Evolutionary conservation across 2,113 vertebrate species (phyloP).

Genomic region (Pteronura brasiliensis): DNA sequence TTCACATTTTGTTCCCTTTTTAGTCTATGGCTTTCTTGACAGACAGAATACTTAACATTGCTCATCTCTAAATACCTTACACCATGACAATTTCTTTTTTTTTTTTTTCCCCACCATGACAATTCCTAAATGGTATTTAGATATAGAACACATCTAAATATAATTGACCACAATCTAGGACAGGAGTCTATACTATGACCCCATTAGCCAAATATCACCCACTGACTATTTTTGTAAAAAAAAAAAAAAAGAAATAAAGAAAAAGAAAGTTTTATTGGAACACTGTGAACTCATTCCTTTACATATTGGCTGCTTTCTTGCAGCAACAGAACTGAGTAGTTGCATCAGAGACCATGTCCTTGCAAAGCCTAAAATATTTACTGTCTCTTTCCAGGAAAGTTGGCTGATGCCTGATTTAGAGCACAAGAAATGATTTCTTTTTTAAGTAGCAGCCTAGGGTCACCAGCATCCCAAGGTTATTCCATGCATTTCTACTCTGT

Average conservation of each 20-base stretch:
- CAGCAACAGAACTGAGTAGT: not conserved
- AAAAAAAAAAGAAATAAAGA: not conserved
- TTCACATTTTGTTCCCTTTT: not conserved
- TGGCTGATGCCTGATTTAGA: not conserved
- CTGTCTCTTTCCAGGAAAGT: not conserved
- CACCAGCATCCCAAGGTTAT: not conserved
- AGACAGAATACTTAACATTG: not conserved
- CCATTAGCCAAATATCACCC: not conserved
- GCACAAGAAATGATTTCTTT: not conserved
- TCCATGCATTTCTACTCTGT: not conserved
- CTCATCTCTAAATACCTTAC: not conserved
- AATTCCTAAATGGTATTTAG: not conserved
- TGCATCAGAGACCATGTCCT: not conserved
- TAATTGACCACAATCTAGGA: not conserved
- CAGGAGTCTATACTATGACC: not conserved
- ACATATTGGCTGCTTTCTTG: not conserved
- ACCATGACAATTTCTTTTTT: not conserved
- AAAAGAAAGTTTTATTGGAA: not conserved
- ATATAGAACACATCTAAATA: not conserved
- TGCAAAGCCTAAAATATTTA: not conserved
- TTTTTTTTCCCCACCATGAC: not conserved
- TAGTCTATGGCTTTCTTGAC: not conserved
- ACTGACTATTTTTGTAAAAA: not conserved
- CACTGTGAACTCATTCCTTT: not conserved
- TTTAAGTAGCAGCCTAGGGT: not conserved